phyloP scores from a whole-genome alignment of 2,113 vertebrate species.

The Callopanchax toddi region DNA sequence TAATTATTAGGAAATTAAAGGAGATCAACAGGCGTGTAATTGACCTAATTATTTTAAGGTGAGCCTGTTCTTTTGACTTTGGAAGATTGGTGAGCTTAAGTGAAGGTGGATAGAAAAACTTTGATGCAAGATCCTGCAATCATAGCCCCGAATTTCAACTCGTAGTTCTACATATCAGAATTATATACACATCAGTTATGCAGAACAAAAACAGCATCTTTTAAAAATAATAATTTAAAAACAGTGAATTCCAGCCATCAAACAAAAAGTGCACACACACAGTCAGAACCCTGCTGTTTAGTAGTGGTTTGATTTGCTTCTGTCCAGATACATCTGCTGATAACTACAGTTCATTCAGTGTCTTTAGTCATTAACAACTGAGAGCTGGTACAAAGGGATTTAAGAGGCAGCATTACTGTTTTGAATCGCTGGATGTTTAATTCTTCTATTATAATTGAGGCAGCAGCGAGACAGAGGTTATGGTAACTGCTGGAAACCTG shows the following conservation, averaged over 20 bases:
- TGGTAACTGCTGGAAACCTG: slow-evolving; percentile 83
- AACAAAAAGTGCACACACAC: slow-evolving; percentile 29
- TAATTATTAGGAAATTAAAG: slow-evolving; percentile 80
- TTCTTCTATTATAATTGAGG: slow-evolving; percentile 88
- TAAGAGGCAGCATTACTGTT: slow-evolving; percentile 83
- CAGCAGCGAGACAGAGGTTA: slow-evolving; percentile 83
- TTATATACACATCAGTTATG: slow-evolving; percentile 1
- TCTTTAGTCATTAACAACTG: slow-evolving; percentile 80
- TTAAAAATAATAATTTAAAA: slow-evolving; percentile 29
- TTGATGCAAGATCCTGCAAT: slow-evolving; percentile 4
- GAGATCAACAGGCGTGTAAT: slow-evolving; percentile 81
- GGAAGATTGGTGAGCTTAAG: neutral
- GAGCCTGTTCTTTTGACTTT: slow-evolving; percentile 69
- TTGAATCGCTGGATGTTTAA: slow-evolving; percentile 82
- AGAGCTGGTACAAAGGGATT: slow-evolving; percentile 80
- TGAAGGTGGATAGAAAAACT: neutral
- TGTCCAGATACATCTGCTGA: slow-evolving; percentile 67
- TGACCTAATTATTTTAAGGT: slow-evolving; percentile 80
- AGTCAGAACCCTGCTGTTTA: slow-evolving; percentile 39
- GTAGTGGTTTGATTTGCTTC: slow-evolving; percentile 67
- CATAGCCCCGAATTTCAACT: neutral
- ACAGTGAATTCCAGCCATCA: no score
- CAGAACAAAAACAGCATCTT: slow-evolving; percentile 18
- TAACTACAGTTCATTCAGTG: slow-evolving; percentile 73
- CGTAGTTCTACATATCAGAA: neutral